These are phyloP conservation scores for Spilosoma lubricipeda DNA, from an alignment of 2,888 invertebrate genomes.

Conservation along the genomic window DNA sequence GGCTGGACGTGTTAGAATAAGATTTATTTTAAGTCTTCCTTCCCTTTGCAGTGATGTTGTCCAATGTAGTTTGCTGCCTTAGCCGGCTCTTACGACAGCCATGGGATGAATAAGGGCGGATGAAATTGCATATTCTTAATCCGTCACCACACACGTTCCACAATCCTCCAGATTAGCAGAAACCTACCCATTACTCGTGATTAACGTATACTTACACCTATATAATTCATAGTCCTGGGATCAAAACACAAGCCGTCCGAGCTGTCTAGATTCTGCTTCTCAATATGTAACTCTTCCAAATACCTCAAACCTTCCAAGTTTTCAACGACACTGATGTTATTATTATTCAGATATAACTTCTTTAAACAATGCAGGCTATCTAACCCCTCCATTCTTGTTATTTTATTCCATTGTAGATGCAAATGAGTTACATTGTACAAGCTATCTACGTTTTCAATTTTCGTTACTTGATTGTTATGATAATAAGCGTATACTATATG, in stretches of 20 bases:
- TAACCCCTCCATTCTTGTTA: constrained; percentile 89
- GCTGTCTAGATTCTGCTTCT: constrained; percentile 87
- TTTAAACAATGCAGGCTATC: constrained; percentile 88
- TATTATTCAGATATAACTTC: constrained; percentile 91
- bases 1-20: too few relatives aligned
- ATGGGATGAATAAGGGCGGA: too few relatives aligned
- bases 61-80: too few relatives aligned
- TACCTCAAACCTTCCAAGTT: constrained; percentile 87
- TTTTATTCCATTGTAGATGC: constrained; percentile 92
- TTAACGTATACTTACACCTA: constrained; percentile 82
- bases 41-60: too few relatives aligned
- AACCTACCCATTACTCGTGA: too few relatives aligned
- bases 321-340: constrained; percentile 89
- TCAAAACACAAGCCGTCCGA: constrained; percentile 89
- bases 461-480: constrained; percentile 92
- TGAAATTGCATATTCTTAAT: too few relatives aligned
- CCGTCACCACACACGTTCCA: too few relatives aligned
- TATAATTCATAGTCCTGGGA: constrained; percentile 85
- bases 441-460: constrained; percentile 90
- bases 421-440: constrained; percentile 89
- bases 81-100: too few relatives aligned
- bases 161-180: too few relatives aligned
- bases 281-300: constrained; percentile 89
- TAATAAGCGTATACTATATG: constrained; percentile 89
- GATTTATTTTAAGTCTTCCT: too few relatives aligned